Base-by-base conservation (phyloP, 2,113 vertebrate genomes). In the Phasianus colchicus region DNA sequence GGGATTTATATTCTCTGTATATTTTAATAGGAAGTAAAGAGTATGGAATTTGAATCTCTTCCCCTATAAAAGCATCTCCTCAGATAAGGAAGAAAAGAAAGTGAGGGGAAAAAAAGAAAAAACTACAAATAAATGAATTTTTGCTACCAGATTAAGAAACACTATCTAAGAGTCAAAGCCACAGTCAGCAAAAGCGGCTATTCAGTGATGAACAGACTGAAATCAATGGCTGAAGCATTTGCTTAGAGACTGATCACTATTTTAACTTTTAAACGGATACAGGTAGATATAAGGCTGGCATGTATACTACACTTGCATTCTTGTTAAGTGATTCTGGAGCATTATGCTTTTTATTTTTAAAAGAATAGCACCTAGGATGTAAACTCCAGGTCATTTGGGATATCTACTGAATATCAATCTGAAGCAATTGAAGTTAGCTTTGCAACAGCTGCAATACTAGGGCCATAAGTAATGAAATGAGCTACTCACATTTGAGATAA, bases 401-500 rank as follows among this genome's bases (percentile, higher is more conserved):
- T 83, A 48, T 92, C 78, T 90, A 54, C 36, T 87, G 63, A 93
- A 66, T 38, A 27, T 2, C 58, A 43, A 55, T 18, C 63, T 76
- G 40, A 43, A 85, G 34, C 29, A 92, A 89, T 89, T 85, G 14
- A 92, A 66, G n/a, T 85, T 84, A 58, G 19, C 54, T 76, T 91
- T 85, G 34, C 17, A 91, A 69, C 84, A 94, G 71, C 84, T 86
- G 32, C 65, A 90, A 61, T 12, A 67, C 69, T 83, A 85, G 17
- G 45, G 38, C 36, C 78, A 71, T 88, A 89, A 92, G 74, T 89
- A 93, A 94, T 82, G 55, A 96, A 91, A 94, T 90, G 78, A 89
- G 82, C 71, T 83, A 55, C 75, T 92, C 45, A 27, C 34, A 92
- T 91, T 87, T 93, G 71, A 90, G 54, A 92, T 83, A 95, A 96